phyloP scores from a whole-genome alignment of 2,888 invertebrate species.

The Boloria euphrosyne region DNA sequence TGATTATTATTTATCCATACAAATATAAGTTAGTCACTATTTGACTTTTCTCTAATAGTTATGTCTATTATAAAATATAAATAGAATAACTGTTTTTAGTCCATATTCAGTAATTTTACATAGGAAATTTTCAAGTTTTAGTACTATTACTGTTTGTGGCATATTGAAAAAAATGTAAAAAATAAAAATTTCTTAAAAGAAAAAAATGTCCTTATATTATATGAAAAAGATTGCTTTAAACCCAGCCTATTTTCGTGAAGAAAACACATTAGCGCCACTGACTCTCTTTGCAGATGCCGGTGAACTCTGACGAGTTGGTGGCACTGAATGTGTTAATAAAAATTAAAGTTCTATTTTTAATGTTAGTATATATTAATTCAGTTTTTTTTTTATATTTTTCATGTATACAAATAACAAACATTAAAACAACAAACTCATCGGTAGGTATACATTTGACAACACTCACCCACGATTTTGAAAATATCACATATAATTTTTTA shows the following conservation, averaged over 20 bases:
- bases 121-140: not conserved
- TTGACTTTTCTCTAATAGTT: conserved; percentile 18
- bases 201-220: not conserved
- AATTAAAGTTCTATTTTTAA: not conserved
- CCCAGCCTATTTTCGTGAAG: conserved; percentile 15
- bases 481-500: conserved; percentile 60
- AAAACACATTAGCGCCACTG: no score
- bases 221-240: conserved; percentile 12
- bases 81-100: conserved; percentile 8
- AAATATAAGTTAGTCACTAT: conserved; percentile 25
- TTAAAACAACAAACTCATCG: conserved; percentile 16
- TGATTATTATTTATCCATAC: conserved; percentile 20
- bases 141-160: not conserved
- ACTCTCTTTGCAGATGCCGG: no score
- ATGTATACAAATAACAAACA: conserved; percentile 1
- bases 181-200: not conserved
- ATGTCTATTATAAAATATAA: not conserved
- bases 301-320: no score
- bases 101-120: conserved; percentile 7
- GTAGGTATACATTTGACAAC: conserved; percentile 43
- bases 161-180: not conserved
- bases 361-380: conserved; percentile 9
- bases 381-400: conserved; percentile 14
- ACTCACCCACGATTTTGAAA: conserved; percentile 56
- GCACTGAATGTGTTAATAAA: no score